Evolutionary conservation across 1,140 invertebrate genomes (phyloP).

Genomic region (Armadillidium nasatum): DNA sequence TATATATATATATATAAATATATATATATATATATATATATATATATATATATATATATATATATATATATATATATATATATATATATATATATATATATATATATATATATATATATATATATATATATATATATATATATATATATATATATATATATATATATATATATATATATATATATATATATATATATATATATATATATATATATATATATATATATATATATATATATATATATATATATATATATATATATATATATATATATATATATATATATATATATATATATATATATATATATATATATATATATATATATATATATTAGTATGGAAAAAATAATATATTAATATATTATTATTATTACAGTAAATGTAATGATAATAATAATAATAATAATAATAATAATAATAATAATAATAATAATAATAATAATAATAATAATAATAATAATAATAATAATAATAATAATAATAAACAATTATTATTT

Average conservation of each 20-base stretch:
- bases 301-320: background rate
- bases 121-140: background rate
- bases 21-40: background rate
- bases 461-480: no score
- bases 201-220: background rate
- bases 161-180: background rate
- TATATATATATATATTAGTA: conserved; percentile 6
- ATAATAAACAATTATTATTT: no score
- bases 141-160: conserved; percentile 2
- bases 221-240: background rate
- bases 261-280: background rate
- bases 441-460: no score
- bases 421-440: no score
- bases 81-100: background rate
- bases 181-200: background rate
- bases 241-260: background rate
- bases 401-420: no score
- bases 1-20: background rate
- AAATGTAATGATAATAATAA: no score
- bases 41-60: background rate
- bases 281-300: conserved; percentile 2
- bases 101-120: background rate
- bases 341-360: no score
- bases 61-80: background rate
- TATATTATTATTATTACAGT: no score